Percentiles rank a stretch among this genome's conserved stretches.
Evolutionary conservation across 2,797 vertebrate species (phyloP).

Genomic region (Mus minutoides): DNA sequence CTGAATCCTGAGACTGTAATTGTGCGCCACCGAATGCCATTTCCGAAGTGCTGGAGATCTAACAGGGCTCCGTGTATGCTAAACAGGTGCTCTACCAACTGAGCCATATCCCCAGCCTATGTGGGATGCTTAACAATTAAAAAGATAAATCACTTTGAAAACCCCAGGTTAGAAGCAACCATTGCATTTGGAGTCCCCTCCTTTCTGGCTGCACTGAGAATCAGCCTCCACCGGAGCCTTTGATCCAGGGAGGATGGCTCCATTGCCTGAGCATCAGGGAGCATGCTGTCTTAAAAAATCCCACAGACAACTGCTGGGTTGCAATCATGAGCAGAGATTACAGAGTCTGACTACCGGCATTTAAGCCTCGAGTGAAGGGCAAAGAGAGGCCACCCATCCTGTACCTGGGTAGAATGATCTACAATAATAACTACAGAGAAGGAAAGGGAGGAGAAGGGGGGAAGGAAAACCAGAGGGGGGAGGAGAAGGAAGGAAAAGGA

Average conservation of each 20-base stretch:
- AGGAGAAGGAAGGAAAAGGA: too few species aligned
- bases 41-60: too few species aligned
- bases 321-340: not conserved
- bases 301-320: not conserved
- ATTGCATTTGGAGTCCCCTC: not conserved
- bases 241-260: not conserved
- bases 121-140: conserved; percentile 37
- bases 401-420: not conserved
- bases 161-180: not conserved
- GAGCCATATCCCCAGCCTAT: not conserved
- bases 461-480: too few species aligned
- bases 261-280: not conserved
- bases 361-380: not conserved
- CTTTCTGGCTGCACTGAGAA: not conserved
- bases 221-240: not conserved
- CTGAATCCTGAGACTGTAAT: not conserved
- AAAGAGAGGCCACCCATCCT: not conserved
- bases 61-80: not conserved
- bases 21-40: not conserved
- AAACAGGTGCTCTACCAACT: not conserved
- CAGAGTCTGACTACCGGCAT: not conserved
- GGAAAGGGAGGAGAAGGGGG: not conserved
- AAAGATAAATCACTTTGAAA: conserved; percentile 43
- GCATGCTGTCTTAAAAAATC: not conserved
- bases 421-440: not conserved